Conservation (phyloP, 2,113 vertebrate species). For the Hippoglossus stenolepis region DNA sequence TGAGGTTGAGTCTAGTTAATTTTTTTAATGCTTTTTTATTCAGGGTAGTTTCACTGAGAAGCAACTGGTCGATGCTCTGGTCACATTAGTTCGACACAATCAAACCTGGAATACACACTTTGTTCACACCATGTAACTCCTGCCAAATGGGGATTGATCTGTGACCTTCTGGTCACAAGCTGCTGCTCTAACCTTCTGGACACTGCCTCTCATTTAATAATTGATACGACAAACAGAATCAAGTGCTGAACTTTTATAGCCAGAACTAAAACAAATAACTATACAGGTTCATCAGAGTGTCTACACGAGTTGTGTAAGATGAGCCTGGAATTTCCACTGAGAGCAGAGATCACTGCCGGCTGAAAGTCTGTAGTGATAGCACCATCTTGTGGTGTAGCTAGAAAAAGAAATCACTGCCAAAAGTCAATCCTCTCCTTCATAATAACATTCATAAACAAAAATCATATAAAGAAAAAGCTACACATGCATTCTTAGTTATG, state of each 20-base stretch:
- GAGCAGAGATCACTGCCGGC: not conserved
- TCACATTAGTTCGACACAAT: no score
- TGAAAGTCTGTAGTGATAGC: conserved; percentile 14
- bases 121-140: not conserved
- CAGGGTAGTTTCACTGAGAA: no score
- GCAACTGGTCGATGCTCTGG: no score
- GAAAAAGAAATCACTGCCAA: not conserved
- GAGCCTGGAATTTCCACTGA: not conserved
- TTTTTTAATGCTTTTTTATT: no score
- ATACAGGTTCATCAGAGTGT: conserved; percentile 3
- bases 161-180: not conserved
- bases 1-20: no score
- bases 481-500: not conserved
- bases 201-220: not conserved
- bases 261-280: conserved; percentile 15
- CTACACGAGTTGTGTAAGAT: conserved; percentile 41
- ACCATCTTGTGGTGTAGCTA: conserved; percentile 56
- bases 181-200: not conserved
- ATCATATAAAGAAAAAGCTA: not conserved
- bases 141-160: not conserved
- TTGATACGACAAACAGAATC: not conserved
- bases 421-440: no score
- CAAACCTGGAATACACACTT: no score
- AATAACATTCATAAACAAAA: no score
- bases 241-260: not conserved